Conservation (phyloP, 2,797 vertebrate genomes). For the Characodon lateralis region DNA sequence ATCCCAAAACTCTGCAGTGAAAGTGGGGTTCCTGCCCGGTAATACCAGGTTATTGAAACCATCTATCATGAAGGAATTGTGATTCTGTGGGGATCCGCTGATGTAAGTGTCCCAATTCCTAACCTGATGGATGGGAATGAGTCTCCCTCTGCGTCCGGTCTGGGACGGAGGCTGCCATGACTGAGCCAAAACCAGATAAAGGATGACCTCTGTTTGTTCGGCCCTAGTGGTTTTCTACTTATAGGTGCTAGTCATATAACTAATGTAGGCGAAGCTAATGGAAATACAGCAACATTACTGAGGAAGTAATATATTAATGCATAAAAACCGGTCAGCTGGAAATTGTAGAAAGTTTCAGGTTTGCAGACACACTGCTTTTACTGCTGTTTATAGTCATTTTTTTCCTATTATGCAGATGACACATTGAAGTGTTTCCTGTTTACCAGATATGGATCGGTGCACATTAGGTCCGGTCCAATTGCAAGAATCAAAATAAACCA, state of each 20-base stretch:
- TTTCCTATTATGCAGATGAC: no score
- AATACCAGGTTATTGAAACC: constrained; percentile 42
- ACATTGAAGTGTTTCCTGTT: no score
- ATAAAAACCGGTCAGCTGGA: background rate
- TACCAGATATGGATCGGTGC: no score
- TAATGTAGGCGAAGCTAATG: background rate
- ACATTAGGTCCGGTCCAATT: no score
- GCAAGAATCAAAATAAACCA: no score
- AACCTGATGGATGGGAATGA: constrained; percentile 26
- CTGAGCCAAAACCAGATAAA: background rate
- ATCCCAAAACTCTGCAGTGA: constrained; percentile 42
- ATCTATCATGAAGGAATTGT: constrained; percentile 35
- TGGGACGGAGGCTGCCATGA: constrained; percentile 2
- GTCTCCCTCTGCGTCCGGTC: background rate
- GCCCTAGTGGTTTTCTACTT: background rate
- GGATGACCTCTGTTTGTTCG: background rate
- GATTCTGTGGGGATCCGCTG: constrained; percentile 18
- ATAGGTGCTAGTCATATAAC: background rate
- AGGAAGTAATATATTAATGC: background rate
- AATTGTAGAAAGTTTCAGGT: background rate
- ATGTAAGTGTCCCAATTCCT: constrained; percentile 23
- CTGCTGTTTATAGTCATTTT: background rate
- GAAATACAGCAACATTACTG: background rate
- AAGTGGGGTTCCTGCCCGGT: constrained; percentile 23
- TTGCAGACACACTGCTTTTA: background rate